These are phyloP conservation scores for Pseudorhiza aurosa DNA, from an alignment of 30 jellyfish, hydroid and myxozoan genomes.

Conservation along the genomic window DNA sequence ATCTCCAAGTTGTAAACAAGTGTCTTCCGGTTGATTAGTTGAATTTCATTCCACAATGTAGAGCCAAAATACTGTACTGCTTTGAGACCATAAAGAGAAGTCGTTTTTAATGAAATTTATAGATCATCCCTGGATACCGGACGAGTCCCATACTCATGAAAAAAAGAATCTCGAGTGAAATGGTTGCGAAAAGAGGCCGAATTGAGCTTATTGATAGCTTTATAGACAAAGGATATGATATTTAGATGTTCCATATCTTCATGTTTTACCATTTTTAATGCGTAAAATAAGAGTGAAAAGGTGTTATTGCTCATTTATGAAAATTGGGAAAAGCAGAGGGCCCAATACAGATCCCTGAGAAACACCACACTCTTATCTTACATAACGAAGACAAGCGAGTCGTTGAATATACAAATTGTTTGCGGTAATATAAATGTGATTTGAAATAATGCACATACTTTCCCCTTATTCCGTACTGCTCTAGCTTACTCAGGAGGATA, in stretches of 20 bases:
- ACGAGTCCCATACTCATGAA: slow-evolving; percentile 5
- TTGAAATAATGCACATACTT: slow-evolving; percentile 13
- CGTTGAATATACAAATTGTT: slow-evolving; percentile 47
- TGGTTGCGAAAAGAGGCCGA: neutral
- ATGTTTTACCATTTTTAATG: slow-evolving; percentile 11
- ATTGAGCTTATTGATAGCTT: neutral
- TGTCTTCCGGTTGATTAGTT: too few species aligned
- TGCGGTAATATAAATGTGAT: slow-evolving; percentile 32
- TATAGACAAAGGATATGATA: neutral
- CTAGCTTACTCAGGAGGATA: slow-evolving; percentile 43
- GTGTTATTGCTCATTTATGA: neutral
- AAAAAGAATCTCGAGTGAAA: neutral
- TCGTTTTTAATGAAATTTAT: neutral
- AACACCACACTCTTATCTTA: slow-evolving; percentile 48
- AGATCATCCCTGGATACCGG: neutral
- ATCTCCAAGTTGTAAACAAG: too few species aligned
- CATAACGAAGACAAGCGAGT: slow-evolving; percentile 38
- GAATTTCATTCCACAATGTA: too few species aligned
- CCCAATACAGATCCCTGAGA: slow-evolving; percentile 43
- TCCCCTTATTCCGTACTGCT: slow-evolving; percentile 4
- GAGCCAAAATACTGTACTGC: slow-evolving; percentile 8
- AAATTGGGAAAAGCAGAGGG: slow-evolving; percentile 15
- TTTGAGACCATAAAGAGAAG: slow-evolving; percentile 1
- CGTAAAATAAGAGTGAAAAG: slow-evolving; percentile 8
- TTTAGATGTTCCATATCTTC: neutral